phyloP scores from a whole-genome alignment of 2,888 invertebrate genomes.

The Ophioninae sp. region DNA sequence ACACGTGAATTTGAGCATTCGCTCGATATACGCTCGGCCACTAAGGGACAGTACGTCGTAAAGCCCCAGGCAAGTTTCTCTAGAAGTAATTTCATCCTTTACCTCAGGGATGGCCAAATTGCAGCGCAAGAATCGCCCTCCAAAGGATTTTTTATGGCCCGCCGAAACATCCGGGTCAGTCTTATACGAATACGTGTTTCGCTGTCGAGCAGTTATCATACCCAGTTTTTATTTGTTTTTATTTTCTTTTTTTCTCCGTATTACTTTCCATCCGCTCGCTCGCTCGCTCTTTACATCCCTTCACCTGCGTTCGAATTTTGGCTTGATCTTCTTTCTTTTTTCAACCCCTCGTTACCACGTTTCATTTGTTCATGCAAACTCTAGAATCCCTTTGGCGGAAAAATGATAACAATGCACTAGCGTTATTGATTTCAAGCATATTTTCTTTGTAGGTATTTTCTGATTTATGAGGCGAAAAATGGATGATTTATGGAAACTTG shows the following conservation, averaged over 20 bases:
- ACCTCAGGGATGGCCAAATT: conserved; percentile 67
- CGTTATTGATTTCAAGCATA: conserved; percentile 21
- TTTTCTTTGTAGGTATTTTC: conserved; percentile 12
- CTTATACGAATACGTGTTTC: conserved; percentile 58
- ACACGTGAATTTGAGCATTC: conserved; percentile 93
- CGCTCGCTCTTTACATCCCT: neutral
- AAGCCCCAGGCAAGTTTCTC: conserved; percentile 82
- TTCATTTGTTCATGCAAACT: conserved; percentile 7
- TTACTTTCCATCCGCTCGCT: neutral
- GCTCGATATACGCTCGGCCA: conserved; percentile 86
- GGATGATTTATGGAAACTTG: too few relatives aligned
- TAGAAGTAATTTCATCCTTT: conserved; percentile 68
- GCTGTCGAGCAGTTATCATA: conserved; percentile 53
- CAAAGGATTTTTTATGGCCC: conserved; percentile 67
- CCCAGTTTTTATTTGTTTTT: conserved; percentile 18
- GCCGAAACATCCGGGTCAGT: conserved; percentile 68
- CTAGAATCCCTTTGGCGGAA: conserved; percentile 28
- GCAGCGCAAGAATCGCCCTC: conserved; percentile 65
- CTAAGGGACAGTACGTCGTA: conserved; percentile 85
- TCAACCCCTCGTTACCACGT: neutral
- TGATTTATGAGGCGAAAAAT: conserved; percentile 32
- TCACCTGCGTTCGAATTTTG: conserved; percentile 1
- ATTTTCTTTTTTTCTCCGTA: neutral
- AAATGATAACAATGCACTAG: conserved; percentile 18
- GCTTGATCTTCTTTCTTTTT: conserved; percentile 34